A percentile compares a stretch with the other conserved stretches of the same genome.
These are phyloP conservation scores for Oceanodroma tethys DNA, from an alignment of 2,113 vertebrate genomes.

Conservation along the genomic window DNA sequence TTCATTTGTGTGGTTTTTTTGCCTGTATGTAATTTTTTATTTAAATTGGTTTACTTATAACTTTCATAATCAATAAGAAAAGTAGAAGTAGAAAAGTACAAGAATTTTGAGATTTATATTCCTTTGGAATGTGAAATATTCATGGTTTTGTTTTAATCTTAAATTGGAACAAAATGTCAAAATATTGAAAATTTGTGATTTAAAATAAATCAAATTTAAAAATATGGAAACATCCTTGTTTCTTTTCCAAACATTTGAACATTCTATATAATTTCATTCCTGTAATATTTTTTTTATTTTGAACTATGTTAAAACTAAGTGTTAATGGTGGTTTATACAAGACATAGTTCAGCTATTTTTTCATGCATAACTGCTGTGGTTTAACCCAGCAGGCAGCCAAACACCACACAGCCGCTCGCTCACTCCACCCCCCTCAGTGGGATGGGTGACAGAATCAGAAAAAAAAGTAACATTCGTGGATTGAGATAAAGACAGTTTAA, in stretches of 20 bases:
- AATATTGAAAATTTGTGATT: background rate
- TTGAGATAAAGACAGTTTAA: too few relatives aligned
- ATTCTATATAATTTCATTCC: background rate
- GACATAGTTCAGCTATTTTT: background rate
- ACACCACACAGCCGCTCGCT: too few relatives aligned
- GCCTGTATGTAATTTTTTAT: background rate
- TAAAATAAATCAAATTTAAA: background rate
- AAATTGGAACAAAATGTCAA: background rate
- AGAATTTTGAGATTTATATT: background rate
- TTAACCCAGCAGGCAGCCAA: too few relatives aligned
- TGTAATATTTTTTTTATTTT: background rate
- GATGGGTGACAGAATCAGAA: too few relatives aligned
- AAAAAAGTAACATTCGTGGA: too few relatives aligned
- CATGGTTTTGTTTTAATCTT: background rate
- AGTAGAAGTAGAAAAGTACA: background rate
- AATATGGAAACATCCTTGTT: background rate
- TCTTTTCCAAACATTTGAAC: background rate
- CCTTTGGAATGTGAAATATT: background rate
- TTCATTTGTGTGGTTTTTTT: fast-evolving
- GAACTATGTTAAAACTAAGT: background rate
- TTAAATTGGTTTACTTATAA: background rate
- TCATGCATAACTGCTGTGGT: too few relatives aligned
- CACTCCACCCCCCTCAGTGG: too few relatives aligned
- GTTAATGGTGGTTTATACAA: background rate
- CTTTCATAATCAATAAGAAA: background rate